Percentiles rank a stretch among this genome's conserved stretches.
phyloP scores from a whole-genome alignment of 1,140 invertebrate genomes.

The Drosophila punjabiensis region DNA sequence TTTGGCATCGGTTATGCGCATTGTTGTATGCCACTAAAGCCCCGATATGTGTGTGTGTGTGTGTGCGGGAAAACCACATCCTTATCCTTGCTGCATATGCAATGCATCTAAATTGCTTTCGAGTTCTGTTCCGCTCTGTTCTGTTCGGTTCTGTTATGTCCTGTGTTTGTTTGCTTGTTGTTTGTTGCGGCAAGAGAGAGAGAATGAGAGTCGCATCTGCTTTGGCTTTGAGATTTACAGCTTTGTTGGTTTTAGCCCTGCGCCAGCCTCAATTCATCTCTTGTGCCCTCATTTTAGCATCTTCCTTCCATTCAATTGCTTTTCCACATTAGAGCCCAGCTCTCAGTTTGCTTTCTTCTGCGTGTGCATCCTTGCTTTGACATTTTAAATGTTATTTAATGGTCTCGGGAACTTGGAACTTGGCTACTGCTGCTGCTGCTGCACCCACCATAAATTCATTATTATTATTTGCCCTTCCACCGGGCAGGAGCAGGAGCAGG shows the following conservation, averaged over 20 bases:
- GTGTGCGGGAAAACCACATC: conserved; percentile 31
- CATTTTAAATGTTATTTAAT: conserved; percentile 81
- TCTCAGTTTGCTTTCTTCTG: not conserved
- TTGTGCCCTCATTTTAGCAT: conserved; percentile 13
- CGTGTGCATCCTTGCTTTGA: conserved; percentile 55
- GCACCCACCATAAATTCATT: conserved; percentile 50
- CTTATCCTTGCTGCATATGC: conserved; percentile 50
- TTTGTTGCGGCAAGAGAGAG: conserved; percentile 43
- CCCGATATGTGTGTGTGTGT: conserved; percentile 2
- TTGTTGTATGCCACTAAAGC: conserved; percentile 21
- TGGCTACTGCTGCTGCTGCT: not conserved
- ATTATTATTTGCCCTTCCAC: conserved; percentile 45
- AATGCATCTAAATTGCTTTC: conserved; percentile 76
- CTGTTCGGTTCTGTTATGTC: not conserved
- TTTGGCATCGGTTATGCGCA: conserved; percentile 45
- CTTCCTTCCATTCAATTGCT: conserved; percentile 75
- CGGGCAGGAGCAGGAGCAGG: not conserved
- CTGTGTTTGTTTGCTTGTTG: conserved; percentile 50
- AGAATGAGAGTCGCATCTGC: conserved; percentile 43
- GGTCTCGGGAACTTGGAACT: conserved; percentile 34
- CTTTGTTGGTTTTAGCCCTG: conserved; percentile 57
- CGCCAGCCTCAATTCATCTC: conserved; percentile 36
- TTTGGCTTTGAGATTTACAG: conserved; percentile 76
- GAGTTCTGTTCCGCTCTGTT: conserved; percentile 42
- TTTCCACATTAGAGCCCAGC: conserved; percentile 62